A percentile compares a stretch with the other conserved stretches of the same genome.
These are phyloP conservation scores for Muschampia plurimacula DNA, from an alignment of 2,888 invertebrate species.

Conservation along the genomic window DNA sequence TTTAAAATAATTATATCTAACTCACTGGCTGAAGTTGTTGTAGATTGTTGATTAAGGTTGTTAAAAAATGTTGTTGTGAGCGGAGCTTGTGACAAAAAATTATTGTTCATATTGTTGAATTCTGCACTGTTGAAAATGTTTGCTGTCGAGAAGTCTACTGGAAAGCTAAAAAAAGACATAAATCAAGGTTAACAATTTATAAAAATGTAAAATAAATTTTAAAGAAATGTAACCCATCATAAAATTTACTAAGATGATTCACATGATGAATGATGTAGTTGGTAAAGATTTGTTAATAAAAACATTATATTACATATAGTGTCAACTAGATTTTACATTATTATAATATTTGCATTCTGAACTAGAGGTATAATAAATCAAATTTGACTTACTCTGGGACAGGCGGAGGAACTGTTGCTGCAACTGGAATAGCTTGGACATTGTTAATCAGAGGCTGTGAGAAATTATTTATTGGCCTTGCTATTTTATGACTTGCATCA, in stretches of 20 bases:
- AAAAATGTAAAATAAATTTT: not conserved
- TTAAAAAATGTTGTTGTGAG: conserved; percentile 78
- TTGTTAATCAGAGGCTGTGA: conserved; percentile 61
- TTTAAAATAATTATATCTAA: conserved; percentile 27
- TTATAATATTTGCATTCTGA: not conserved
- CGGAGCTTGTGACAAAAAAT: conserved; percentile 57
- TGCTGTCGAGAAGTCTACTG: conserved; percentile 90
- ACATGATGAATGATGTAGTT: too few relatives aligned
- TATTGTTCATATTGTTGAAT: conserved; percentile 71
- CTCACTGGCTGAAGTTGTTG: conserved; percentile 67
- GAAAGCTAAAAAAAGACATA: conserved; percentile 79
- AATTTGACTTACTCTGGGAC: conserved; percentile 74
- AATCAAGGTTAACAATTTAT: not conserved
- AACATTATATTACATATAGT: not conserved
- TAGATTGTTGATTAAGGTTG: conserved; percentile 58
- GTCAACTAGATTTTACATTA: not conserved
- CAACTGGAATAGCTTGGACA: conserved; percentile 46
- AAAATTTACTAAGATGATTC: too few relatives aligned
- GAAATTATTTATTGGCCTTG: conserved; percentile 67
- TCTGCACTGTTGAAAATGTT: conserved; percentile 89
- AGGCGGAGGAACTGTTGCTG: conserved; percentile 52
- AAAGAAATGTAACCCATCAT: too few relatives aligned
- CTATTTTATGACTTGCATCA: conserved; percentile 67
- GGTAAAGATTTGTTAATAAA: not conserved
- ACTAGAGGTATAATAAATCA: not conserved